phyloP scores from a whole-genome alignment of 2,888 invertebrate species.

The Mamestra brassicae region DNA sequence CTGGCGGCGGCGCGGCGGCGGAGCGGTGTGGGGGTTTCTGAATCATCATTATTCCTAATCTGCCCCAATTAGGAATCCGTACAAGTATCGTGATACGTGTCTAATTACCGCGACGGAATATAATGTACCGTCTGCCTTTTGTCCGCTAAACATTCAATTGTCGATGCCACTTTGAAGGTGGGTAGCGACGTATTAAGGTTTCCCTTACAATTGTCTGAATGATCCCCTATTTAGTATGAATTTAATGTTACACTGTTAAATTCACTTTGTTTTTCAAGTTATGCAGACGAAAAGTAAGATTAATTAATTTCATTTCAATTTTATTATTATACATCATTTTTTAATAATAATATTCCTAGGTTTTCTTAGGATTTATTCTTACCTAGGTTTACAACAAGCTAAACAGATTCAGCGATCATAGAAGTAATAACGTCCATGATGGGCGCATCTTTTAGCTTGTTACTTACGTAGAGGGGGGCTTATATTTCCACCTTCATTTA shows the following conservation, averaged over 20 bases:
- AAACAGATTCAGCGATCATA: background rate
- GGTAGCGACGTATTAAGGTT: constrained; percentile 25
- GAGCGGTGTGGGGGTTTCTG: constrained; percentile 45
- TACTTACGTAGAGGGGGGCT: constrained; percentile 32
- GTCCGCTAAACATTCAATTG: constrained; percentile 39
- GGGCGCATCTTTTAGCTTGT: constrained; percentile 33
- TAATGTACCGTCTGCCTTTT: constrained; percentile 47
- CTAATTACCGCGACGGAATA: constrained; percentile 65
- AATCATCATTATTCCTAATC: constrained; percentile 71
- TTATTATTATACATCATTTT: background rate
- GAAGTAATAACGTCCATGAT: constrained; percentile 5
- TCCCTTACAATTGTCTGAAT: constrained; percentile 19
- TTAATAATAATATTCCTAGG: background rate
- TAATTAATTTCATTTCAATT: background rate
- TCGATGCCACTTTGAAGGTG: constrained; percentile 33
- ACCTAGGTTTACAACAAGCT: background rate
- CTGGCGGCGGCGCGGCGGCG: constrained; percentile 35
- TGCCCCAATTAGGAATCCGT: constrained; percentile 72
- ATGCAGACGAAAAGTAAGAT: background rate
- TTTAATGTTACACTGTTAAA: constrained; percentile 24
- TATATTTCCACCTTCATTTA: constrained; percentile 46
- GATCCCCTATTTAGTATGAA: constrained; percentile 8
- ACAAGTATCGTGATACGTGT: constrained; percentile 67
- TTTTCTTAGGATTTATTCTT: background rate
- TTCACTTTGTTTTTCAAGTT: background rate